Evolutionary conservation across 1,140 invertebrate genomes (phyloP), one percentile per base, ranked within the genome.

Genomic region (Philopotamus ludificatus): DNA sequence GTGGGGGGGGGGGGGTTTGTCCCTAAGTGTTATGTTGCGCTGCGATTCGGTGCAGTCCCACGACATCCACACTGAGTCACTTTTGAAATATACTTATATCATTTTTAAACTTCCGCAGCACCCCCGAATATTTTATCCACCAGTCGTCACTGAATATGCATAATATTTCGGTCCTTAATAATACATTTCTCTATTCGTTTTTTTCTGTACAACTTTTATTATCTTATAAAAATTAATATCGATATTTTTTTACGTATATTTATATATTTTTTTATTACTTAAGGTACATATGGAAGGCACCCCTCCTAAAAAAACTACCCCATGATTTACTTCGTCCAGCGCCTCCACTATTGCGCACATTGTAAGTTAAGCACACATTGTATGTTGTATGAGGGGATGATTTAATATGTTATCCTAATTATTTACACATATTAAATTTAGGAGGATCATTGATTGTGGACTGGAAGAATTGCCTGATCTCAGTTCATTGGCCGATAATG

Each of bases 241-340:
- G n/a, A 39, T 39, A 39, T 39, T 39, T 39, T 44, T 3, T 9
- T 44, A 15, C 9, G n/a, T 9, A 15, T 9, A 44, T 44, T 18
- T 12, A 44, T 12, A 44, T 18, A 9, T 2, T 44, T 44, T 55
- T 22, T 55, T 55, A 34, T 41, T 20, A 23, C 57, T 41, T 34
- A 20, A 69, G 67, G 28, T 69, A 69, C 25, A 58, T 69, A 39
- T 69, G 63, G 67, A 65, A 59, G 10, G 63, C 58, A 1, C 63
- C 67, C 9, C 51, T 55, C 12, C 53, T 69, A n/a, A 26, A 34
- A 42, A 57, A 63, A 9, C 44, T 69, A 16, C 67, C 67, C 2
- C 22, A 63, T 18, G 44, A 65, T 16, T 22, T 65, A 12, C 18
- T 69, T 23, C 23, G 41, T 9, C 63, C 63, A n/a, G 51, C 53